phyloP scores from a whole-genome alignment of 1,140 invertebrate species.

The Anastrepha ludens region DNA sequence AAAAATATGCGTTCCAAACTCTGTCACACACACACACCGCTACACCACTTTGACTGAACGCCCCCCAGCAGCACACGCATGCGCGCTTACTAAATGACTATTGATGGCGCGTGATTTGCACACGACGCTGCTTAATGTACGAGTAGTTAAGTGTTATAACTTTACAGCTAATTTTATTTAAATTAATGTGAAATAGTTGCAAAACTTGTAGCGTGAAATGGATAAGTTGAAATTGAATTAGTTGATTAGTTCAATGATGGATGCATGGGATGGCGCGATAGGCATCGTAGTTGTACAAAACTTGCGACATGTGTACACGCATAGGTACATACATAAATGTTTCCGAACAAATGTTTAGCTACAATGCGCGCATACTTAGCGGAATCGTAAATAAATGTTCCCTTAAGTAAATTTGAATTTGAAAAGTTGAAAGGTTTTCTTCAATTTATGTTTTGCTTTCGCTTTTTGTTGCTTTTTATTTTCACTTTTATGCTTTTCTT shows the following conservation, averaged over 20 bases:
- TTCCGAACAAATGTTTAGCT: not conserved
- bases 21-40: no score
- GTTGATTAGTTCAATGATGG: conserved; percentile 15
- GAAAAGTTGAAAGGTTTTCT: not conserved
- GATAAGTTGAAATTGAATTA: conserved; percentile 37
- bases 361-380: no score
- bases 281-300: not conserved
- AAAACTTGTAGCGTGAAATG: not conserved
- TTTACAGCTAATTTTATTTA: conserved; percentile 15
- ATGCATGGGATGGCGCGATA: no score
- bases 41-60: no score
- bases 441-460: not conserved
- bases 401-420: not conserved
- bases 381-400: no score
- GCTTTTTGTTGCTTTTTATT: not conserved
- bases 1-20: no score
- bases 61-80: not conserved
- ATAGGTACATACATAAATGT: not conserved
- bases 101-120: not conserved
- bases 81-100: not conserved
- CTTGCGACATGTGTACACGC: not conserved
- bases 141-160: conserved; percentile 27
- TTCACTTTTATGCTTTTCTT: not conserved
- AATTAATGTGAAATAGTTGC: not conserved
- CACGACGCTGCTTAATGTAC: not conserved